A percentile compares a stretch with the other conserved stretches of the same genome.
Conservation (phyloP, 2,888 invertebrate genomes). For the Iphiclides podalirius region DNA sequence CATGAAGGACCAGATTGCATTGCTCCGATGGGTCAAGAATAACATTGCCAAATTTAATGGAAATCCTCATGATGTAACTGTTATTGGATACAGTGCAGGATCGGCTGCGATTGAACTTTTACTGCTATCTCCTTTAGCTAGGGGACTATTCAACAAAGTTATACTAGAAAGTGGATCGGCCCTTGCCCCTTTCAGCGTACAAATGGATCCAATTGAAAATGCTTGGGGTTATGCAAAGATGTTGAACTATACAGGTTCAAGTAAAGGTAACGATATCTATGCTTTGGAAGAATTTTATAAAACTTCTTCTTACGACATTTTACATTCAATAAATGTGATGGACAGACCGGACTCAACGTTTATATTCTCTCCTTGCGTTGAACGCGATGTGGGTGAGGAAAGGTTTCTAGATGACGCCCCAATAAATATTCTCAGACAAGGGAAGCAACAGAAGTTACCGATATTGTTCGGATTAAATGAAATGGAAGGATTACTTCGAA, state of each 20-base stretch:
- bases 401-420: constrained; percentile 44
- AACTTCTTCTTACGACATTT: constrained; percentile 34
- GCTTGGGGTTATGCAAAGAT: constrained; percentile 45
- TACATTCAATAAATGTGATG: constrained; percentile 30
- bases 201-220: constrained; percentile 45
- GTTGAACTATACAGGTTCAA: constrained; percentile 39
- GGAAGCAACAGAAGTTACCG: constrained; percentile 42
- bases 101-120: constrained; percentile 47
- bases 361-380: constrained; percentile 40
- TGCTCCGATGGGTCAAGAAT: constrained; percentile 38
- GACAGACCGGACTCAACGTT: constrained; percentile 31
- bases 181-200: constrained; percentile 38
- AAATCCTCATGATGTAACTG: constrained; percentile 47
- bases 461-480: constrained; percentile 44
- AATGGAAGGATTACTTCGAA: constrained; percentile 40
- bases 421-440: constrained; percentile 39
- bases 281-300: constrained; percentile 51
- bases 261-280: constrained; percentile 38
- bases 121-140: constrained; percentile 43
- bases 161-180: constrained; percentile 49
- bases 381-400: constrained; percentile 37
- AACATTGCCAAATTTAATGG: constrained; percentile 47
- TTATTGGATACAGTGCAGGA: constrained; percentile 54
- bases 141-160: constrained; percentile 50
- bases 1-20: constrained; percentile 56